Percentiles rank a stretch among this genome's conserved stretches.
Conservation (phyloP, 2,113 vertebrate genomes). For the Nycticryphes semicollaris region DNA sequence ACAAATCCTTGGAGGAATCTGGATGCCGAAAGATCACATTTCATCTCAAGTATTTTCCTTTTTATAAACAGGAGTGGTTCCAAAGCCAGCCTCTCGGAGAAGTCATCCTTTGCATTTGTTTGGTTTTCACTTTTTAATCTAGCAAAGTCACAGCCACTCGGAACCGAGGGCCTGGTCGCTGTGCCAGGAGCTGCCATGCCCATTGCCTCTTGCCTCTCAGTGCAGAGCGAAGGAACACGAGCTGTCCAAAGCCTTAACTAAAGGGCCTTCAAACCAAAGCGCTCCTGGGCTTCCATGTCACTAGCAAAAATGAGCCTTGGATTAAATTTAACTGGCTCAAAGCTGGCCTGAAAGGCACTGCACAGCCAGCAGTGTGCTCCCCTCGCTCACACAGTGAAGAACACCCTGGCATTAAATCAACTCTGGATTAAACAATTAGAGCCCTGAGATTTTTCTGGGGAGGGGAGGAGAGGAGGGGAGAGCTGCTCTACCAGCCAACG, state of each 20-base stretch:
- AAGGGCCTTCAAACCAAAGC: neutral
- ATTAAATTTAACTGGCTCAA: slow-evolving; percentile 56
- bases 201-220: neutral
- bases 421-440: slow-evolving; percentile 62
- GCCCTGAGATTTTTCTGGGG: slow-evolving; percentile 34
- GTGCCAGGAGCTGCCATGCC: slow-evolving; percentile 31
- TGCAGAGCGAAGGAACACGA: neutral
- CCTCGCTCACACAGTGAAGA: slow-evolving; percentile 3
- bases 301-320: slow-evolving; percentile 43
- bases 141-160: slow-evolving; percentile 14
- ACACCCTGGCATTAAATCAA: slow-evolving; percentile 56
- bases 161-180: rapidly evolving
- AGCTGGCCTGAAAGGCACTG: slow-evolving; percentile 36
- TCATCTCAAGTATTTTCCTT: slow-evolving; percentile 48
- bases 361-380: slow-evolving; percentile 13
- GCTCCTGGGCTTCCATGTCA: slow-evolving; percentile 23
- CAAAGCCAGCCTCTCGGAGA: slow-evolving; percentile 49
- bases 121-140: slow-evolving; percentile 32
- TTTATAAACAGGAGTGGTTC: slow-evolving; percentile 44
- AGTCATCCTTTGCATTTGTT: slow-evolving; percentile 30
- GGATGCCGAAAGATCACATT: slow-evolving; percentile 50
- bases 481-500: slow-evolving; percentile 18
- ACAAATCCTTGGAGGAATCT: slow-evolving; percentile 55
- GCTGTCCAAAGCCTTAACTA: neutral
- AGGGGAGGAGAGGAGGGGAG: slow-evolving; percentile 11